Evolutionary conservation across 2,113 vertebrate species (phyloP).

Genomic region (Megaptera novaeangliae): DNA sequence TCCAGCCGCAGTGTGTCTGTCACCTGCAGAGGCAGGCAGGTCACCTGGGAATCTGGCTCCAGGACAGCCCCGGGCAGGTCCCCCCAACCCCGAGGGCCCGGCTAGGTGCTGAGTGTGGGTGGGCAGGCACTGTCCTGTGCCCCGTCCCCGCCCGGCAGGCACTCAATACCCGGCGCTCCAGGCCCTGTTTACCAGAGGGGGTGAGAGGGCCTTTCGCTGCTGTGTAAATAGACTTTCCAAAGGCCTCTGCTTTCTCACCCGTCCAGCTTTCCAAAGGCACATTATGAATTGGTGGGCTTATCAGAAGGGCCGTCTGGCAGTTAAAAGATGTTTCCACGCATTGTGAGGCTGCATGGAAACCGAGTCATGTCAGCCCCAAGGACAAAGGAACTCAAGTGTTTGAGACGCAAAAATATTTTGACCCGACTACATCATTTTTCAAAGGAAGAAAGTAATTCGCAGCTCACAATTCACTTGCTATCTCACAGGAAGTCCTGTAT

Average conservation of each 20-base stretch:
- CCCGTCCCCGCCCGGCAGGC: conserved; percentile 29
- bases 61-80: conserved; percentile 32
- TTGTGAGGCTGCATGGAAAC: conserved; percentile 81
- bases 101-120: conserved; percentile 39
- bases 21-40: neutral
- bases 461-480: conserved; percentile 41
- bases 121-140: conserved; percentile 49
- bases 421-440: conserved; percentile 55
- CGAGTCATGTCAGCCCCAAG: conserved; percentile 71
- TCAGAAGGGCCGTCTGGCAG: conserved; percentile 79
- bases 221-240: conserved; percentile 77
- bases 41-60: neutral
- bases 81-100: neutral
- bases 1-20: neutral
- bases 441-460: conserved; percentile 44
- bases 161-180: conserved; percentile 45
- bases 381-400: conserved; percentile 74
- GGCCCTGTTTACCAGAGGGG: conserved; percentile 74
- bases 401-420: conserved; percentile 56
- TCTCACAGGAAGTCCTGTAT: conserved; percentile 44
- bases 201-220: conserved; percentile 69
- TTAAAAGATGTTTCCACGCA: conserved; percentile 82
- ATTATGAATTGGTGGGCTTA: conserved; percentile 80
- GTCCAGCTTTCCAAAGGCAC: conserved; percentile 73
- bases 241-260: conserved; percentile 80